Base-by-base conservation (phyloP, 1,140 invertebrate genomes). In the Drosophila tani region DNA sequence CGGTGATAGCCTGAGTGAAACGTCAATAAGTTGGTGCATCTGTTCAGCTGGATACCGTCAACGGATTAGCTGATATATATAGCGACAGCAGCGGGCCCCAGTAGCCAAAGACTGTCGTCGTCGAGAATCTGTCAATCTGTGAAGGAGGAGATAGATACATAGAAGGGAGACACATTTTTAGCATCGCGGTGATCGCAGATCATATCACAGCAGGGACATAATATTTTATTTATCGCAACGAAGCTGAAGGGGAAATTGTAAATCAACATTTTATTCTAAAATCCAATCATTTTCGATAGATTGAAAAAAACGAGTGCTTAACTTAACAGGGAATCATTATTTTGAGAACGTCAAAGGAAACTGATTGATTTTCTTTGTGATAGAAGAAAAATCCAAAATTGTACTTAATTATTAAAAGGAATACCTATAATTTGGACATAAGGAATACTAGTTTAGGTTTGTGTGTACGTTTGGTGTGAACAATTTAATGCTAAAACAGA, bases 1-100 rank as follows among this genome's bases (percentile, higher is more conserved):
- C 84, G 73, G 68, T 49, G 57, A 67, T 65, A 84, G 81, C 81
- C 84, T 75, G 62, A 81, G 60, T 77, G 56, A 81, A 81, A 80
- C 63, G 40, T 65, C 60, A 32, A 79, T 46, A 62, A 64, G 45
- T 75, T 55, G 71, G 53, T 58, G 66, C 49, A 87, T 43, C 29
- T 65, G 32, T 75, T 73, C 79, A 63, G 75, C 62, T 49, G 62
- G 45, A 69, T 53, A 67, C 47, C 47, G 38, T 67, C 57, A 70
- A 63, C 53, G 60, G 59, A 67, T 51, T 38, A 43, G 55, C 75
- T 77, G 64, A 56, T 41, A 62, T 41, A 62, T 19, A 62, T 19
- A 35, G 43, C 43, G 65, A 57, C 47, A 38, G 47, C 51, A 67
- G 38, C 45, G 46, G 56, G 35, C 51, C 43, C 24, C 15, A 38